These are phyloP conservation scores for Chloropsis cyanopogon DNA, from an alignment of 2,113 vertebrate species.

Conservation along the genomic window DNA sequence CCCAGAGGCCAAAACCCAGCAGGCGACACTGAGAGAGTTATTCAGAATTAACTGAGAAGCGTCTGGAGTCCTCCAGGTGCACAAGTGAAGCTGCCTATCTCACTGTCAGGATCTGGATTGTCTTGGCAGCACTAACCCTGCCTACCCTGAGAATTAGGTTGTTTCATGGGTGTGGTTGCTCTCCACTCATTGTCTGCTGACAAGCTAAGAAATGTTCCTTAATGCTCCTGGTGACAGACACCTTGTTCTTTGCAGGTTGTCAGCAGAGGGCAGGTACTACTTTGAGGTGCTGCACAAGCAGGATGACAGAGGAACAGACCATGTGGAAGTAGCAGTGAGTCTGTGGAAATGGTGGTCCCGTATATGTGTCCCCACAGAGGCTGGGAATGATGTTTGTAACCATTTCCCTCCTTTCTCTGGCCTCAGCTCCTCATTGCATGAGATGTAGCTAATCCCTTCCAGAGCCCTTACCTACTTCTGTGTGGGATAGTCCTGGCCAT, in stretches of 20 bases:
- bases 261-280: conserved; percentile 80
- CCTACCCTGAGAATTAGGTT: not conserved
- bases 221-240: not conserved
- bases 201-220: not conserved
- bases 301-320: conserved; percentile 84
- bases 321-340: conserved; percentile 91
- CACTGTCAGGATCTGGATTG: not conserved
- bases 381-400: not conserved
- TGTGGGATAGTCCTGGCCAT: not conserved
- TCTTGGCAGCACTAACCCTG: not conserved
- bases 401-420: not conserved
- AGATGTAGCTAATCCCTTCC: not conserved
- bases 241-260: conserved; percentile 73
- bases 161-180: not conserved
- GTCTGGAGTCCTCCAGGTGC: not conserved
- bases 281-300: conserved; percentile 96
- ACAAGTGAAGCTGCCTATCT: not conserved
- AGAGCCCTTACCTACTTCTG: not conserved
- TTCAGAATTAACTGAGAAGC: not conserved
- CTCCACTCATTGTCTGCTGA: not conserved
- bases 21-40: not conserved
- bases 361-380: not conserved
- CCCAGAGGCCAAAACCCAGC: not conserved
- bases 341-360: not conserved
- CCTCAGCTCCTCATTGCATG: not conserved